These are phyloP conservation scores for Pollimyrus isidori DNA, from an alignment of 2,113 vertebrate genomes.

Conservation along the genomic window DNA sequence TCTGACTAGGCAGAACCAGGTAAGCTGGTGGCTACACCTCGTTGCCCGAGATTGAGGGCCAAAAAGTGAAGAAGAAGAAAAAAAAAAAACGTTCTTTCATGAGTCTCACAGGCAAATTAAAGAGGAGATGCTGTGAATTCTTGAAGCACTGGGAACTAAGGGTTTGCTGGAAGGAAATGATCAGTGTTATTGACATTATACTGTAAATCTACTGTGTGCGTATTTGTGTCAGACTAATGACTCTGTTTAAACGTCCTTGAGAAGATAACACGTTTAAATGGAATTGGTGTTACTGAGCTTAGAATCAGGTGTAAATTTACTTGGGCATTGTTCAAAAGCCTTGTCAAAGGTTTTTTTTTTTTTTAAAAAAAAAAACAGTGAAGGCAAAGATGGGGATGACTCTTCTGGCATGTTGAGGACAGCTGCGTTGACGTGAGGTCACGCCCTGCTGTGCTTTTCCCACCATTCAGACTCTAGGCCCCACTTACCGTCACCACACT, in stretches of 20 bases:
- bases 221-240: background rate
- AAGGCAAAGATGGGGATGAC: background rate
- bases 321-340: background rate
- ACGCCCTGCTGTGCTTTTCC: background rate
- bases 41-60: background rate
- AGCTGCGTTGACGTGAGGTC: background rate
- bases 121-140: background rate
- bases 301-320: background rate
- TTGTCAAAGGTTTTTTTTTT: background rate
- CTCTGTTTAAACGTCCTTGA: background rate
- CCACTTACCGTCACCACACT: background rate
- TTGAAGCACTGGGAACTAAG: background rate
- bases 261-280: background rate
- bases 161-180: constrained; percentile 5
- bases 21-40: background rate
- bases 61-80: background rate
- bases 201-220: background rate
- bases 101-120: constrained; percentile 1
- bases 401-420: background rate
- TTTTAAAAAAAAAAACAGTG: background rate
- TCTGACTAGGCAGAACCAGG: constrained; percentile 34
- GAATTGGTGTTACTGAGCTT: background rate
- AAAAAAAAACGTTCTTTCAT: background rate
- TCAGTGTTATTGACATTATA: constrained; percentile 13
- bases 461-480: background rate